Conservation (phyloP, 2,888 invertebrate genomes). For the Epinotia nisella region DNA sequence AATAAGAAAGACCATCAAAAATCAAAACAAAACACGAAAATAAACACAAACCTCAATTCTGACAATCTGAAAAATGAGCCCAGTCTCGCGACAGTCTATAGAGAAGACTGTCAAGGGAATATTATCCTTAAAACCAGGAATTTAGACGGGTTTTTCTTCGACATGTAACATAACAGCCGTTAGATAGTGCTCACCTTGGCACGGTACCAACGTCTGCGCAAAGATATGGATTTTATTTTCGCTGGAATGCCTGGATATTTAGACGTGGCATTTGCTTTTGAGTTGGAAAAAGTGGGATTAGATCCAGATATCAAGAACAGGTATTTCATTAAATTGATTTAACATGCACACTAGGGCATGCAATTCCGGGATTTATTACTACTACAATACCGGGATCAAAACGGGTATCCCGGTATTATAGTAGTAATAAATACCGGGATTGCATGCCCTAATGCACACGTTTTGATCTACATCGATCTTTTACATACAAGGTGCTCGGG, state of each 20-base stretch:
- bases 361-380: too few relatives aligned
- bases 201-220: constrained; percentile 60
- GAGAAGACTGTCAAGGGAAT: background rate
- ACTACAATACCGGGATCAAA: too few relatives aligned
- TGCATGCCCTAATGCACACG: too few relatives aligned
- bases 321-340: too few relatives aligned
- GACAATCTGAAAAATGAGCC: constrained; percentile 14
- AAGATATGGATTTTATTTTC: constrained; percentile 61
- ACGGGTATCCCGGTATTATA: too few relatives aligned
- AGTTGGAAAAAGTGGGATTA: too few relatives aligned
- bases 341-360: too few relatives aligned
- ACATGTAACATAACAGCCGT: constrained; percentile 54
- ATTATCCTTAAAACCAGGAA: constrained; percentile 1
- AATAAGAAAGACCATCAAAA: background rate
- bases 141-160: constrained; percentile 20
- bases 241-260: constrained; percentile 52
- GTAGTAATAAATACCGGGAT: too few relatives aligned
- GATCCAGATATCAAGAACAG: too few relatives aligned
- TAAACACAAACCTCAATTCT: constrained; percentile 10
- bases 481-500: too few relatives aligned
- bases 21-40: constrained; percentile 14
- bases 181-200: constrained; percentile 60
- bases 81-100: constrained; percentile 33
- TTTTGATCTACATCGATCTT: too few relatives aligned
- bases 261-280: background rate